Percentiles rank a stretch among this genome's conserved stretches.
Evolutionary conservation across 2,888 invertebrate genomes (phyloP).

Genomic region (Elgonia sp.): DNA sequence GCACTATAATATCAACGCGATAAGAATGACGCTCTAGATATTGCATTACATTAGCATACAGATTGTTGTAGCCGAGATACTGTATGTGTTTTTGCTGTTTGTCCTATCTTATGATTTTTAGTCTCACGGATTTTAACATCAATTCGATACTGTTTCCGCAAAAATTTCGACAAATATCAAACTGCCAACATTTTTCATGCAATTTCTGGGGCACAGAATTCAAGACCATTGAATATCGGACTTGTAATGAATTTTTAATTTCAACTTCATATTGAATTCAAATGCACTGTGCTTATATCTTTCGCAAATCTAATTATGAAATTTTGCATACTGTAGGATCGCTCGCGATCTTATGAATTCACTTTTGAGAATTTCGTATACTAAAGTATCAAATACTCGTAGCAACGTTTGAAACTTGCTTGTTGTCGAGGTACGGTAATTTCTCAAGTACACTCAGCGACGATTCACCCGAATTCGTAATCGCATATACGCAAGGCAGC

Average conservation of each 20-base stretch:
- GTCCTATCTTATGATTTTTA: neutral
- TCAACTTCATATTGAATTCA: slow-evolving; percentile 34
- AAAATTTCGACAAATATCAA: neutral
- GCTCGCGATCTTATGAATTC: slow-evolving; percentile 64
- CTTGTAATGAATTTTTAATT: slow-evolving; percentile 47
- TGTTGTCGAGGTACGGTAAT: slow-evolving; percentile 72
- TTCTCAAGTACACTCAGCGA: slow-evolving; percentile 71
- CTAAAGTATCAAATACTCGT: slow-evolving; percentile 72
- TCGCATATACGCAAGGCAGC: slow-evolving; percentile 59
- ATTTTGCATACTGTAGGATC: slow-evolving; percentile 58
- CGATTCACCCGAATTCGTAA: slow-evolving; percentile 72
- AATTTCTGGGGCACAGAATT: neutral
- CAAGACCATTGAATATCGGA: slow-evolving; percentile 3
- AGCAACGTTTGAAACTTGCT: slow-evolving; percentile 71
- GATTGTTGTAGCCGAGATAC: slow-evolving; percentile 15
- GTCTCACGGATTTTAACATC: neutral
- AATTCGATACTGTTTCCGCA: neutral
- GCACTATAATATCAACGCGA: slow-evolving; percentile 10
- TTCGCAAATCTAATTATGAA: slow-evolving; percentile 64
- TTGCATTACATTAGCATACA: slow-evolving; percentile 32
- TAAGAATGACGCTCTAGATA: slow-evolving; percentile 19
- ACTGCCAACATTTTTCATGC: neutral
- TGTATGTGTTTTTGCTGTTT: neutral
- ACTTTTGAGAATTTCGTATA: slow-evolving; percentile 69
- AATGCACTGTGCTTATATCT: slow-evolving; percentile 33